phyloP scores from a whole-genome alignment of 2,797 vertebrate species.

The Discoglossus pictus region DNA sequence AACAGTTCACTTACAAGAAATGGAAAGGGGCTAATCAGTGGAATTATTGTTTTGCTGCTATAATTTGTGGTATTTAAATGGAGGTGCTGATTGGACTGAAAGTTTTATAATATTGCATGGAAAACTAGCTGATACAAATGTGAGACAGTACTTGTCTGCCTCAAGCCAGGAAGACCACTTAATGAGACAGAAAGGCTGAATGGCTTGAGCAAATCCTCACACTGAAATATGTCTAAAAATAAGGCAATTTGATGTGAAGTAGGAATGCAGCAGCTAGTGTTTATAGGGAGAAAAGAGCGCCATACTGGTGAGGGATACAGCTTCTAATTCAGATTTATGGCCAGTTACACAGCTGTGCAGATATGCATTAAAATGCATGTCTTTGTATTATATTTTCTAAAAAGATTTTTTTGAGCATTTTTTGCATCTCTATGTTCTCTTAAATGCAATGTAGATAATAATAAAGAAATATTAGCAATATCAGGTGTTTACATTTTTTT shows the following conservation, averaged over 20 bases:
- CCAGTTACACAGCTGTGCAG: no score
- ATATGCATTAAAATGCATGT: no score
- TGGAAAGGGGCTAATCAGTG: slow-evolving; percentile 99
- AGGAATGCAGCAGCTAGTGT: background rate
- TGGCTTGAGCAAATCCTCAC: background rate
- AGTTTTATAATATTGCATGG: slow-evolving; percentile 85
- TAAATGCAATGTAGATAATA: no score
- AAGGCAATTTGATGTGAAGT: background rate
- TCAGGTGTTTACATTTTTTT: no score
- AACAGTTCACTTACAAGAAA: slow-evolving; percentile 99
- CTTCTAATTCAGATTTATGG: no score
- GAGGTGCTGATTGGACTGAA: slow-evolving; percentile 98
- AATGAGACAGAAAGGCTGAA: slow-evolving; percentile 28
- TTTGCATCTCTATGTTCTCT: no score
- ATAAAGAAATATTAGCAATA: no score
- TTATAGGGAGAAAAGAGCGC: no score
- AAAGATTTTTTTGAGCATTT: no score
- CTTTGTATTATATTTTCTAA: no score
- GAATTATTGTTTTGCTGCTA: slow-evolving; percentile 99
- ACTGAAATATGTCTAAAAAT: slow-evolving; percentile 4
- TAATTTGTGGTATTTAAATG: slow-evolving; percentile 99
- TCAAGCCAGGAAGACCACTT: slow-evolving; percentile 46
- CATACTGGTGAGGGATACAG: no score
- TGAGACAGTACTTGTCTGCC: slow-evolving; percentile 61
- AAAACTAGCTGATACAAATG: slow-evolving; percentile 75